Percentiles rank a stretch among this genome's conserved stretches.
Evolutionary conservation across 30 jellyfish, hydroid and myxozoan species (phyloP).

Genomic region (Hydractinia echinata): DNA sequence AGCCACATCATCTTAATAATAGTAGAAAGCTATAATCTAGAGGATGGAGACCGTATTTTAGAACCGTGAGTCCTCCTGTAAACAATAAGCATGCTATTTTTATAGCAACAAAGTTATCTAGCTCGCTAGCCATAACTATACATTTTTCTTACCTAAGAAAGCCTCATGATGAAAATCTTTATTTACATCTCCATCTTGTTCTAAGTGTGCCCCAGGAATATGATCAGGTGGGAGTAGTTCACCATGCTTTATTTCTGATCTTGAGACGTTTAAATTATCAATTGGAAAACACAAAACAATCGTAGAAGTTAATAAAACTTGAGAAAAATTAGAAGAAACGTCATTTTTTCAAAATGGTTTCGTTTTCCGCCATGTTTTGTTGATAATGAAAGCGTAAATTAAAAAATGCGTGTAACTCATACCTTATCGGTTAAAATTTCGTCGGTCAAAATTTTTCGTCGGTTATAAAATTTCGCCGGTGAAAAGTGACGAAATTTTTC

Average conservation of each 20-base stretch:
- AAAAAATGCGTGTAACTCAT: no score
- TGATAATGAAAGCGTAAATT: neutral
- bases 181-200: conserved; percentile 81
- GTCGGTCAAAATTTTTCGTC: no score
- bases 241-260: conserved; percentile 53
- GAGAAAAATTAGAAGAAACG: neutral
- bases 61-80: no score
- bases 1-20: no score
- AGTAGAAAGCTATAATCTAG: no score
- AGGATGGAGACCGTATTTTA: no score
- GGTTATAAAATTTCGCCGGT: no score
- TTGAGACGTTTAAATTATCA: conserved; percentile 40
- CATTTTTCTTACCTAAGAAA: conserved; percentile 37
- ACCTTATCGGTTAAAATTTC: no score
- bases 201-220: conserved; percentile 79
- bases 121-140: neutral
- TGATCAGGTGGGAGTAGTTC: conserved; percentile 90
- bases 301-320: neutral
- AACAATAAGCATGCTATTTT: no score
- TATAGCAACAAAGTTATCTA: no score
- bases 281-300: conserved; percentile 7
- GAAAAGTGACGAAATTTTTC: no score
- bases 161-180: conserved; percentile 87
- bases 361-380: neutral
- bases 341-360: neutral